Evolutionary conservation across 2,888 invertebrate genomes (phyloP).

Genomic region (Eristalinus sepulchralis): DNA sequence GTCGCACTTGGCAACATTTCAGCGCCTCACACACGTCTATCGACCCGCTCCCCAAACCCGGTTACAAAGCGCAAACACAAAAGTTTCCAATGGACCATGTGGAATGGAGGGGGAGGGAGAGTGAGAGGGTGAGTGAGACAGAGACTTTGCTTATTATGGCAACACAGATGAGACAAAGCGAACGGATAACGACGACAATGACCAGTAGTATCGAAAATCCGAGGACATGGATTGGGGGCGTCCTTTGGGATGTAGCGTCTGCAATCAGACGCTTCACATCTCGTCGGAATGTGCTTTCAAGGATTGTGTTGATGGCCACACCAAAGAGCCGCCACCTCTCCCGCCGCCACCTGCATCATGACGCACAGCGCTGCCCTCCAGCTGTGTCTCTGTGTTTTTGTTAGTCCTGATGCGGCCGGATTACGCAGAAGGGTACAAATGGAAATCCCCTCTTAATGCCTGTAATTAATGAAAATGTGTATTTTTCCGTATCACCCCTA

Average conservation of each 20-base stretch:
- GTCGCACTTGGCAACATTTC: slow-evolving; percentile 53
- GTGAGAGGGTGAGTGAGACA: background rate
- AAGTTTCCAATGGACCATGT: background rate
- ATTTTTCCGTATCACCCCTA: slow-evolving; percentile 13
- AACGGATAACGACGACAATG: slow-evolving; percentile 58
- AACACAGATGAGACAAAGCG: slow-evolving; percentile 57
- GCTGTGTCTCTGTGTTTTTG: slow-evolving; percentile 6
- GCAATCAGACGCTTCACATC: slow-evolving; percentile 15
- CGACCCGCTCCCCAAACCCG: background rate
- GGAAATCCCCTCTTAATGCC: slow-evolving; percentile 63
- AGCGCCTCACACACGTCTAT: background rate
- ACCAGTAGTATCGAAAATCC: slow-evolving; percentile 56
- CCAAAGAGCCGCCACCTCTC: background rate
- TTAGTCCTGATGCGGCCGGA: slow-evolving; percentile 33
- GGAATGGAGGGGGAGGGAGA: background rate
- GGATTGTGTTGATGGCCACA: background rate
- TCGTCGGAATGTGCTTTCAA: background rate
- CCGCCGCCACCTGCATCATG: background rate
- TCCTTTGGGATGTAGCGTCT: slow-evolving; percentile 42
- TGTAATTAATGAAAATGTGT: slow-evolving; percentile 68
- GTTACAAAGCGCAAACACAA: slow-evolving; percentile 5
- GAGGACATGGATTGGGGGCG: slow-evolving; percentile 46
- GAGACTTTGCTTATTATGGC: slow-evolving; percentile 58
- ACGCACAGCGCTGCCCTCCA: background rate
- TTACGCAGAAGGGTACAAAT: slow-evolving; percentile 56